Evolutionary conservation across 2,797 vertebrate species (phyloP), one percentile per base, ranked within the genome.

Genomic region (Protonibea diacanthus): DNA sequence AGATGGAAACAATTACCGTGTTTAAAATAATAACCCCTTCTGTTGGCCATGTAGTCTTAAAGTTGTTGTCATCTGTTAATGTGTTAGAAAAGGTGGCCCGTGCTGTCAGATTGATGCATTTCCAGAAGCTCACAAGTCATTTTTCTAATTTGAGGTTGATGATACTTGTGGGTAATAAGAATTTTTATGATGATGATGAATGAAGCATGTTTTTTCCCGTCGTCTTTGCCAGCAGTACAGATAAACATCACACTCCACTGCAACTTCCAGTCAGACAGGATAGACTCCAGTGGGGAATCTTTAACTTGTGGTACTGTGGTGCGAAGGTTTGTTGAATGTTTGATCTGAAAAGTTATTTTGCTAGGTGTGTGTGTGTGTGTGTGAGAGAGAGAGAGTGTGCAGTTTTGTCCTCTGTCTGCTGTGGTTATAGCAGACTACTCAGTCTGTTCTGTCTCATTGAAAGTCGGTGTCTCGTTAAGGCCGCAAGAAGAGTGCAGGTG

Each of bases 231-330:
- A 55, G 27, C 21, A n/a, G 55, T 27, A 7, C 70, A 38, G 44
- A 70, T 56, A 48, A 78, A 81, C 64, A 51, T 67, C 7, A 47
- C 58, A 55, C 59, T 56, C 1, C 0, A 5, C 57, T 56, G 66
- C n/a, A 45, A 72, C 56, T 80, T 74, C 27, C 52, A 56, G 70
- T 56, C 47, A 72, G 65, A 80, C 52, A 47, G 65, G 29, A 59
- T n/a, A 18, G 57, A 29, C 52, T 60, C 29, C 55, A 62, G 61
- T 47, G 7, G 48, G 40, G 27, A 59, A 44, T 74, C 29, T 78
- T 20, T 20, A 83, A 67, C 68, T 60, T 73, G 33, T 71, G 47
- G 17, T 62, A 9, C 56, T 71, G 23, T 66, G 18, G 42, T 68
- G 52, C 33, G 47, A 83, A 47, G 33, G 33, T 38, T 73, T 23